Evolutionary conservation across 2,888 invertebrate species (phyloP).

Genomic region (Cryptocheilus praepositus): DNA sequence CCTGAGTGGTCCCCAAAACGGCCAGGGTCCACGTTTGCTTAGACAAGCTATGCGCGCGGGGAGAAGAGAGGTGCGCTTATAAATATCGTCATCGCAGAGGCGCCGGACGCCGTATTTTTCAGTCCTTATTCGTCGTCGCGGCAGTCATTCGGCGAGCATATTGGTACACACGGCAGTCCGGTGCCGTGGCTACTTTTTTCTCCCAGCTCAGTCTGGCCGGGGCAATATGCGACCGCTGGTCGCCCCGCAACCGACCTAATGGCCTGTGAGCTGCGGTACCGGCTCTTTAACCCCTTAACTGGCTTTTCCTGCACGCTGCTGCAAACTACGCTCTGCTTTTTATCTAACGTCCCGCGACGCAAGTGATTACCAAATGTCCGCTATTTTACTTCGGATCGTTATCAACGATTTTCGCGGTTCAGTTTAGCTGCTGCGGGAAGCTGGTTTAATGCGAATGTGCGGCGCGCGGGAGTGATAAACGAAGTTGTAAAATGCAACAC

Average conservation of each 20-base stretch:
- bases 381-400: no score
- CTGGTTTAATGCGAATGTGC: no score
- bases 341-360: no score
- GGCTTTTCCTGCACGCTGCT: background rate
- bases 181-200: constrained; percentile 26
- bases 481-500: no score
- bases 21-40: no score
- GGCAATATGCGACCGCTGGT: constrained; percentile 46
- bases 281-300: background rate
- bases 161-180: constrained; percentile 6
- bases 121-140: constrained; percentile 53
- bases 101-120: constrained; percentile 50
- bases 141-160: constrained; percentile 8
- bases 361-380: no score
- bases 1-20: no score
- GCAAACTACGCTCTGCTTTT: background rate
- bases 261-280: constrained; percentile 26
- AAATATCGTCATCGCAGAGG: constrained; percentile 48
- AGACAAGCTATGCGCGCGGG: no score
- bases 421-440: no score
- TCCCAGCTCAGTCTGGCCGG: constrained; percentile 29
- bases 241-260: constrained; percentile 32
- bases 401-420: no score
- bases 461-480: no score
- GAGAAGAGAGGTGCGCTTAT: constrained; percentile 32